Conservation (phyloP, 2,113 vertebrate species). For the cattle (Bos taurus) region DNA sequence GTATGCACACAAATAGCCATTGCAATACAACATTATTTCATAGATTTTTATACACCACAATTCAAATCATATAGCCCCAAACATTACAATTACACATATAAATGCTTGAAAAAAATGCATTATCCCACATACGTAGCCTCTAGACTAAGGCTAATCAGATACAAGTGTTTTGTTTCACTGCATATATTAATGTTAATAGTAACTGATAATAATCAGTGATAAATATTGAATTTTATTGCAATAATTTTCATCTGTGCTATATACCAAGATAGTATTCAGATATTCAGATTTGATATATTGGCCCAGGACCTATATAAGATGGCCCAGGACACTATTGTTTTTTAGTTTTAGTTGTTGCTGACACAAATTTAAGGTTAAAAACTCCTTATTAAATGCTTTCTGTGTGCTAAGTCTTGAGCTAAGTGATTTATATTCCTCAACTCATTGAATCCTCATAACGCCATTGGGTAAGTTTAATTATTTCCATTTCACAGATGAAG, state of each 20-base stretch:
- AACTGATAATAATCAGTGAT: not conserved
- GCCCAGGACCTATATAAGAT: not conserved
- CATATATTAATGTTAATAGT: not conserved
- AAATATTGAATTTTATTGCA: not conserved
- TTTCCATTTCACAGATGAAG: not conserved
- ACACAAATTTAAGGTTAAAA: conserved; percentile 22
- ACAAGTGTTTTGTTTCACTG: not conserved
- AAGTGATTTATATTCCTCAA: conserved; percentile 6
- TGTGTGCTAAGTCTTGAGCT: not conserved
- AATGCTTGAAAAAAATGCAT: conserved; percentile 10
- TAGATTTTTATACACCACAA: not conserved
- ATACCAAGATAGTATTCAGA: not conserved
- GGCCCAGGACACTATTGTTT: not conserved
- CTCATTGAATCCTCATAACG: conserved; percentile 4
- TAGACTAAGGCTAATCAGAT: not conserved
- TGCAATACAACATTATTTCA: not conserved
- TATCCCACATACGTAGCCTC: not conserved
- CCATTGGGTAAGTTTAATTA: not conserved
- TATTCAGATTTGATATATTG: not conserved
- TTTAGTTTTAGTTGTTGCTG: conserved; percentile 11
- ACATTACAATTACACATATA: not conserved
- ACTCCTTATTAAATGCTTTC: not conserved
- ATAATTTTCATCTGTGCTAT: not conserved
- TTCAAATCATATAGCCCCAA: not conserved
- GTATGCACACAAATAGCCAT: not conserved